Evolutionary conservation across 2,113 vertebrate genomes (phyloP), one percentile per base, ranked within the genome.

Genomic region (Colaptes auratus): DNA sequence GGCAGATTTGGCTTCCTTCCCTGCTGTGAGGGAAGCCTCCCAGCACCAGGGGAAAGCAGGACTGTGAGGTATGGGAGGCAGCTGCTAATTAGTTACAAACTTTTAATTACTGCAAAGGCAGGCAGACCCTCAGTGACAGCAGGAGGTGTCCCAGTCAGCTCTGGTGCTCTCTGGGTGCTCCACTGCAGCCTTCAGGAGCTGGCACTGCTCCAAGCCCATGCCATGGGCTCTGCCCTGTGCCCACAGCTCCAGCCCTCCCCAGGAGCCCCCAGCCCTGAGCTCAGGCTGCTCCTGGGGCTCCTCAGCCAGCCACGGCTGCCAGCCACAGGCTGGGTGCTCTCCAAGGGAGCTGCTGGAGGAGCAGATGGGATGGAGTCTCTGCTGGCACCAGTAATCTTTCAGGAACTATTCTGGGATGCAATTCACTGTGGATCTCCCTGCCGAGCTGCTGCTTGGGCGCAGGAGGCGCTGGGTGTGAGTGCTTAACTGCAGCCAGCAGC

Each of bases 331-430:
- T 30, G 86, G 74, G 88, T 0, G 5, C 52, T 46, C 65, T 48
- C 70, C 82, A 33, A 30, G 75, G 81, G 59, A 65, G 87, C 77
- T 82, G 75, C 88, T 27, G 64, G 46, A 35, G 52, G 31, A 95
- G 69, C 95, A 89, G 77, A 74, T 48, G 92, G 92, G 88, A 73
- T 31, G 52, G 13, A 81, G 81, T 48, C 75, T 28, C 73, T 59
- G 60, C 81, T 65, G 88, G 78, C 88, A 84, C 19, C 0, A 0
- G 4, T 5, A 7, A 48, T 44, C 78, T 28, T 36, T 21, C 73
- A 30, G 20, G 61, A 93, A 31, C 82, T 84, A 53, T 61, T 91
- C 73, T 30, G 56, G 85, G 78, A 87, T 21, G 60, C 52, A 70
- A 2, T 23, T 53, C 39, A 44, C 56, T 3, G n/a, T 6, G 24